These are phyloP conservation scores for Clarias macrocephalus DNA, from an alignment of 2,113 vertebrate species.

Conservation along the genomic window DNA sequence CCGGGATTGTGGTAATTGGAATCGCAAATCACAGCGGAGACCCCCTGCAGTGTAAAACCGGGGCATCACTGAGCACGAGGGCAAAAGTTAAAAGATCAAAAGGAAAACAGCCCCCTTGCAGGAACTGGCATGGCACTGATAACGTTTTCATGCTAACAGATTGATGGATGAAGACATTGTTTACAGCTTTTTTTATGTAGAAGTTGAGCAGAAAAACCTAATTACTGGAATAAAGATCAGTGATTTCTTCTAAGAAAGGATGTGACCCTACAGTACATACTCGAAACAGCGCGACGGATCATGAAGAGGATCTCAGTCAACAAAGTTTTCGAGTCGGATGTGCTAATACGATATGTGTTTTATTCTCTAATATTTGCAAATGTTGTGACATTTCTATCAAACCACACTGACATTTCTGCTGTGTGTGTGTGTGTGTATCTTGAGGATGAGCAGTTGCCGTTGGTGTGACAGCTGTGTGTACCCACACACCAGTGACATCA, in stretches of 20 bases:
- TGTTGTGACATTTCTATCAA: conserved; percentile 13
- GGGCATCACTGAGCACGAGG: conserved; percentile 51
- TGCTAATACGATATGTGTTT: background rate
- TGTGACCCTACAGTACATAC: background rate
- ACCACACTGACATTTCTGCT: conserved; percentile 13
- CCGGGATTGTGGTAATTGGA: conserved; percentile 65
- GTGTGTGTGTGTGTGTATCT: background rate
- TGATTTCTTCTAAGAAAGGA: background rate
- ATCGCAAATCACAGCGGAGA: conserved; percentile 62
- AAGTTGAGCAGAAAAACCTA: background rate
- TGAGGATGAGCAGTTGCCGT: background rate
- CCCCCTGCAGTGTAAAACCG: conserved; percentile 47
- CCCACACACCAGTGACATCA: background rate
- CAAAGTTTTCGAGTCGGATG: background rate
- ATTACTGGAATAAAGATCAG: background rate
- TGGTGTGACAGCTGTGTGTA: conserved; percentile 8
- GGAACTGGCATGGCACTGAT: conserved; percentile 59
- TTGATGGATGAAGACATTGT: conserved; percentile 58
- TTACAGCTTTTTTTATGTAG: conserved; percentile 64
- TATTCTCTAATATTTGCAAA: background rate
- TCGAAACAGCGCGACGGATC: background rate
- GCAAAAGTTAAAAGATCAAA: conserved; percentile 56
- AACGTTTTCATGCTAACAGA: conserved; percentile 58
- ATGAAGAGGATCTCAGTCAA: background rate
- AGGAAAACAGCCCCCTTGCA: conserved; percentile 42